phyloP scores from a whole-genome alignment of 2,797 vertebrate species.

The Pangasius macronema region DNA sequence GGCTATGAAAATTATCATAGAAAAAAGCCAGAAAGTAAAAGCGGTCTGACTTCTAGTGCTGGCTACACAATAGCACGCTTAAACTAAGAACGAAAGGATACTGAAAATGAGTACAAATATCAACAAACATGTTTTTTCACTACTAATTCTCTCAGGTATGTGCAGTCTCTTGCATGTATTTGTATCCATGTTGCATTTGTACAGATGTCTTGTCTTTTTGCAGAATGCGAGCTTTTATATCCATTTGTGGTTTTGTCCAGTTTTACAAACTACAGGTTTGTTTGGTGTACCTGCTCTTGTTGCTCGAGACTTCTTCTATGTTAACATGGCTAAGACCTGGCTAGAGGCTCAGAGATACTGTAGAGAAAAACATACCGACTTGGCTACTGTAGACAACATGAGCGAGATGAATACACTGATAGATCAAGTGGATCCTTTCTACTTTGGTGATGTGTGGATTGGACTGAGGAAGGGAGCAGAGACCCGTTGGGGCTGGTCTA shows the following conservation, averaged over 20 bases:
- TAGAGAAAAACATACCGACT: not conserved
- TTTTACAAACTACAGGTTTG: slow-evolving; percentile 27
- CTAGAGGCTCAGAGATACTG: slow-evolving; percentile 30
- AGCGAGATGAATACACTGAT: not conserved
- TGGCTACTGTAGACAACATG: slow-evolving; percentile 49
- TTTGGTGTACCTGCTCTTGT: not conserved
- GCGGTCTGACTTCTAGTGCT: not conserved
- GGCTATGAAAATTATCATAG: not conserved
- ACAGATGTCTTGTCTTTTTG: not conserved
- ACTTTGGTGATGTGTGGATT: slow-evolving; percentile 51
- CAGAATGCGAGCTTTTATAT: not conserved
- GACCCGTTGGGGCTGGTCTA: slow-evolving; percentile 55
- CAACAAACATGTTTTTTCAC: slow-evolving; percentile 14
- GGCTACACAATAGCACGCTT: not conserved
- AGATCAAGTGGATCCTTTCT: rapidly evolving
- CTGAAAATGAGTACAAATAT: slow-evolving; percentile 21
- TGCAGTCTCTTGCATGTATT: not conserved
- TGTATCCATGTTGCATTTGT: not conserved
- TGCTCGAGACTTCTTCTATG: slow-evolving; percentile 26
- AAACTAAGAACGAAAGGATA: not conserved
- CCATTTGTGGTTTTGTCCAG: not conserved
- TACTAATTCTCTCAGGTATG: slow-evolving; percentile 41
- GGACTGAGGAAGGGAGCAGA: not conserved
- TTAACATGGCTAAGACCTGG: not conserved
- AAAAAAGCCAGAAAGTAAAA: not conserved